Conservation (phyloP, 2,113 vertebrate genomes). For the Spermophilus dauricus region DNA sequence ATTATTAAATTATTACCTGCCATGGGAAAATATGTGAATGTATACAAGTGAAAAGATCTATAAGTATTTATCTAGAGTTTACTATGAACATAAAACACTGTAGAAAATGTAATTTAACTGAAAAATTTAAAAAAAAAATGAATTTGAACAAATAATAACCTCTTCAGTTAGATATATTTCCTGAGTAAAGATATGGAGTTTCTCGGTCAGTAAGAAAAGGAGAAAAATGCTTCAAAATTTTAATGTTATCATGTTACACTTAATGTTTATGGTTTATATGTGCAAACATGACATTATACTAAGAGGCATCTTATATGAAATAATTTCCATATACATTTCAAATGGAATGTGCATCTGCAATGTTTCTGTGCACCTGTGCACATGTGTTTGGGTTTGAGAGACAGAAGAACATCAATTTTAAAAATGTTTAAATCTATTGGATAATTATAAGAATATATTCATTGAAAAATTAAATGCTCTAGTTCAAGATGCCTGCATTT, state of each 20-base stretch:
- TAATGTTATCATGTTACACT: neutral
- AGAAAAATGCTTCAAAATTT: neutral
- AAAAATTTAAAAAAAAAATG: slow-evolving; percentile 6
- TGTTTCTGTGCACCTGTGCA: neutral
- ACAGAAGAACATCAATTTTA: neutral
- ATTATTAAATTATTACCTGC: slow-evolving; percentile 5
- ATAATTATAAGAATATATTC: slow-evolving; percentile 43
- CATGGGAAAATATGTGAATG: neutral
- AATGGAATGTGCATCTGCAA: neutral
- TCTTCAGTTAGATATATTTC: neutral
- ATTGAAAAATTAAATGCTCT: slow-evolving; percentile 52
- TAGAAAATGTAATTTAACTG: neutral
- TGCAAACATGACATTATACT: neutral
- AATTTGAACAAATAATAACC: neutral
- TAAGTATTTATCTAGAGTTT: slow-evolving; percentile 37
- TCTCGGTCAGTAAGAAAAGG: neutral
- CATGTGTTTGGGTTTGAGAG: neutral
- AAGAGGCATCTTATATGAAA: neutral
- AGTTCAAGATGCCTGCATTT: slow-evolving; percentile 50
- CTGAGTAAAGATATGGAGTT: neutral
- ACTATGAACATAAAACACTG: neutral
- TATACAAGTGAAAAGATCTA: neutral
- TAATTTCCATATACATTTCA: neutral
- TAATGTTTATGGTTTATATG: neutral
- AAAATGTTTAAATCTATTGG: slow-evolving; percentile 10